phyloP scores from a whole-genome alignment of 2,113 vertebrate species.

The Cariama cristata region DNA sequence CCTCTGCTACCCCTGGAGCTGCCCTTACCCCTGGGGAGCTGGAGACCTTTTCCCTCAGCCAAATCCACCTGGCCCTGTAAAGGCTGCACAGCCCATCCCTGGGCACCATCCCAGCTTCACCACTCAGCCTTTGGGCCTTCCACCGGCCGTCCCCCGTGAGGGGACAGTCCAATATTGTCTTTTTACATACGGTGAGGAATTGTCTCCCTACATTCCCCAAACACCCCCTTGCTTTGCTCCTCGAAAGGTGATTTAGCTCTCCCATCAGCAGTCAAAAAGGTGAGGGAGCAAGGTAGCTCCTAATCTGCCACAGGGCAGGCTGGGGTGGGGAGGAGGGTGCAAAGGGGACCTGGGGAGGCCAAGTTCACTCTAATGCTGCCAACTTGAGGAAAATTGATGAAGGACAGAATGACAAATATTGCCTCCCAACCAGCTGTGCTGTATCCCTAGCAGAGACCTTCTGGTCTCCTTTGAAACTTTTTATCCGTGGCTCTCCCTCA shows the following conservation, averaged over 20 bases:
- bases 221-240: not conserved
- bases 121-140: not conserved
- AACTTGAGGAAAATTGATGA: not conserved
- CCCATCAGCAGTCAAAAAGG: not conserved
- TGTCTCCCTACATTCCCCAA: not conserved
- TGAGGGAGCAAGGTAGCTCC: not conserved
- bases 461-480: not conserved
- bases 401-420: not conserved
- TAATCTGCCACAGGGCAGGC: not conserved
- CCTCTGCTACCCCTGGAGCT: not conserved
- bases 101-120: not conserved
- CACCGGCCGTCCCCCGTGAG: not conserved
- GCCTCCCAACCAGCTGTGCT: not conserved
- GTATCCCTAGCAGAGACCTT: not conserved
- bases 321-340: not conserved
- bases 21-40: not conserved
- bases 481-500: not conserved
- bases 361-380: not conserved
- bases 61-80: not conserved
- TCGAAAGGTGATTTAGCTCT: not conserved
- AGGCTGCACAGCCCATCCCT: not conserved
- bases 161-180: not conserved
- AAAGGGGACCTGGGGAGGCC: not conserved
- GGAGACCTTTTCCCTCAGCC: not conserved
- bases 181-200: not conserved